Conservation (phyloP, 1,140 invertebrate species). For the Drosophila truncata region DNA sequence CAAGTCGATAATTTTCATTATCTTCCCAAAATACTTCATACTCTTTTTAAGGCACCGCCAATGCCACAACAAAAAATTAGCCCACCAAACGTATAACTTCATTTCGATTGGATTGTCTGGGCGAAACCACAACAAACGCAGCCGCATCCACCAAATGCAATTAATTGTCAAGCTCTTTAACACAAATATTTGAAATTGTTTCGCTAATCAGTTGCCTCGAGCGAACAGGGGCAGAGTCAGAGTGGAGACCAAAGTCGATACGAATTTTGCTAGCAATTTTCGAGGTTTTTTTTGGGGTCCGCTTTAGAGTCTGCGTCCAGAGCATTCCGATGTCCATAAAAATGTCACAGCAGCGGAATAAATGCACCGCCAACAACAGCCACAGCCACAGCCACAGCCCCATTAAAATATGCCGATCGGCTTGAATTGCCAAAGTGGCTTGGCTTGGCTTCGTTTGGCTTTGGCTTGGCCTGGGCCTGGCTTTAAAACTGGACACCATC, state of each 20-base stretch:
- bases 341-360: slow-evolving; percentile 70
- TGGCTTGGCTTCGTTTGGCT: slow-evolving; percentile 15
- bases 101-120: slow-evolving; percentile 38
- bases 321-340: slow-evolving; percentile 77
- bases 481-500: slow-evolving; percentile 48
- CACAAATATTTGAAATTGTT: slow-evolving; percentile 74
- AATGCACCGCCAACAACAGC: slow-evolving; percentile 32
- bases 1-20: slow-evolving; percentile 5
- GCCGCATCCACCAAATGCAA: slow-evolving; percentile 61
- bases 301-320: slow-evolving; percentile 28
- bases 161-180: slow-evolving; percentile 70
- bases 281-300: slow-evolving; percentile 30
- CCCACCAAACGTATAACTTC: slow-evolving; percentile 51
- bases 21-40: slow-evolving; percentile 12
- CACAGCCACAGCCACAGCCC: slow-evolving; percentile 42
- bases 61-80: slow-evolving; percentile 27
- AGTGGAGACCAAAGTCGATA: slow-evolving; percentile 37
- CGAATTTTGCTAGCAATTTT: slow-evolving; percentile 26
- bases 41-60: slow-evolving; percentile 52
- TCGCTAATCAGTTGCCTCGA: slow-evolving; percentile 54
- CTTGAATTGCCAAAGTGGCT: slow-evolving; percentile 64
- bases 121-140: slow-evolving; percentile 51
- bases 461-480: slow-evolving; percentile 28
- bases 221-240: slow-evolving; percentile 58
- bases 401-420: slow-evolving; percentile 58